Conservation (phyloP, 2,113 vertebrate genomes). For the Chascanopsetta lugubris region DNA sequence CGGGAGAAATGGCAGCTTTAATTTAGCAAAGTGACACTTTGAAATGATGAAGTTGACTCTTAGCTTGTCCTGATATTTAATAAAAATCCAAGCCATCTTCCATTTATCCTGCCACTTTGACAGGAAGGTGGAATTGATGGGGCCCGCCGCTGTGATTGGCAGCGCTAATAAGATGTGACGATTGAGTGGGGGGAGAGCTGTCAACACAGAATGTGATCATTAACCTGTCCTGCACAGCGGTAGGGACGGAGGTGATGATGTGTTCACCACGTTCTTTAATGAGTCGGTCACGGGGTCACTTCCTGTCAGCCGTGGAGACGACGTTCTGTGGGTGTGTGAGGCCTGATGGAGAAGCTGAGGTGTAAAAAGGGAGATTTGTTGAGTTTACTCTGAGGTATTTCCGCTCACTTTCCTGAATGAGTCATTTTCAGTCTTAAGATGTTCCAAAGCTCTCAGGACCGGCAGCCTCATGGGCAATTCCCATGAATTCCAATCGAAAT, state of each 20-base stretch:
- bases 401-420: no score
- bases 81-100: not conserved
- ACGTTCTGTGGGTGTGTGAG: not conserved
- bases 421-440: no score
- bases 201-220: constrained; percentile 29
- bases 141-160: constrained; percentile 8
- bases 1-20: constrained; percentile 14
- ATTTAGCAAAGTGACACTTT: constrained; percentile 23
- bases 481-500: no score
- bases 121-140: constrained; percentile 14
- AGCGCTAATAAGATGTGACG: constrained; percentile 42
- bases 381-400: not conserved
- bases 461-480: no score
- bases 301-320: constrained; percentile 2
- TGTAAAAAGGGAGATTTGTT: not conserved
- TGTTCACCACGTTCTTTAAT: constrained; percentile 14
- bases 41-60: constrained; percentile 27
- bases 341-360: not conserved
- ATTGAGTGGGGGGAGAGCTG: constrained; percentile 25
- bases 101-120: constrained; percentile 20
- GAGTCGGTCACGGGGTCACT: constrained; percentile 6
- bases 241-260: constrained; percentile 19
- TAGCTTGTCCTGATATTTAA: constrained; percentile 18
- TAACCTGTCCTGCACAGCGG: constrained; percentile 39
- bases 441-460: no score